Conservation (phyloP, 1,140 invertebrate species). For the Papilio polyxenes region DNA sequence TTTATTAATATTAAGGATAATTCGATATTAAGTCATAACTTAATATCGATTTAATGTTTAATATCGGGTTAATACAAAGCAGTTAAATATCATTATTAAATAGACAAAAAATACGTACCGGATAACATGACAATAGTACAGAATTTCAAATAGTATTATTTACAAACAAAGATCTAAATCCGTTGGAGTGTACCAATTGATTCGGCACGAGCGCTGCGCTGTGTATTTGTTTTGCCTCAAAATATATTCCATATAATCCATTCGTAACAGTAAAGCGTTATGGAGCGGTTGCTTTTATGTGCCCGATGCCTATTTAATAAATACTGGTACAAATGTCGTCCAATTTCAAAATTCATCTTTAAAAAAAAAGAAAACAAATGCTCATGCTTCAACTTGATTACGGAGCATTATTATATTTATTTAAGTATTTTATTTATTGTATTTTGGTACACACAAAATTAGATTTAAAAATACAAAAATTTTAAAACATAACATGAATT, state of each 20-base stretch:
- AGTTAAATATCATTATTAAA: too few species aligned
- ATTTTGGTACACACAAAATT: too few species aligned
- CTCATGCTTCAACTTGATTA: neutral
- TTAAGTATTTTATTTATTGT: too few species aligned
- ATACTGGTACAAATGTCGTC: neutral
- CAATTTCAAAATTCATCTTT: neutral
- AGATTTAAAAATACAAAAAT: too few species aligned
- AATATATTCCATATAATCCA: slow-evolving; percentile 36
- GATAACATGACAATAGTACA: neutral
- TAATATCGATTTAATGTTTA: too few species aligned
- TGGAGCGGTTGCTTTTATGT: slow-evolving; percentile 33
- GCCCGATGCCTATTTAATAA: slow-evolving; percentile 26
- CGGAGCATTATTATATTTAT: too few species aligned
- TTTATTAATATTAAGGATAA: too few species aligned
- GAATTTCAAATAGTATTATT: slow-evolving; percentile 22
- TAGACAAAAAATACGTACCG: neutral
- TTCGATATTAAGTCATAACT: too few species aligned
- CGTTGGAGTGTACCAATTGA: slow-evolving; percentile 32
- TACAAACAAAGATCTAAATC: slow-evolving; percentile 4
- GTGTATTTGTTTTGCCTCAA: slow-evolving; percentile 30
- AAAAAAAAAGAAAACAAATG: neutral
- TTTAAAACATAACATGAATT: too few species aligned
- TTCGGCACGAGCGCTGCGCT: neutral
- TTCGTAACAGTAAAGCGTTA: slow-evolving; percentile 36
- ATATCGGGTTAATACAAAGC: too few species aligned